A percentile compares a stretch with the other conserved stretches of the same genome.
phyloP scores from a whole-genome alignment of 1,140 invertebrate species.

The Lutraria rhynchaena region DNA sequence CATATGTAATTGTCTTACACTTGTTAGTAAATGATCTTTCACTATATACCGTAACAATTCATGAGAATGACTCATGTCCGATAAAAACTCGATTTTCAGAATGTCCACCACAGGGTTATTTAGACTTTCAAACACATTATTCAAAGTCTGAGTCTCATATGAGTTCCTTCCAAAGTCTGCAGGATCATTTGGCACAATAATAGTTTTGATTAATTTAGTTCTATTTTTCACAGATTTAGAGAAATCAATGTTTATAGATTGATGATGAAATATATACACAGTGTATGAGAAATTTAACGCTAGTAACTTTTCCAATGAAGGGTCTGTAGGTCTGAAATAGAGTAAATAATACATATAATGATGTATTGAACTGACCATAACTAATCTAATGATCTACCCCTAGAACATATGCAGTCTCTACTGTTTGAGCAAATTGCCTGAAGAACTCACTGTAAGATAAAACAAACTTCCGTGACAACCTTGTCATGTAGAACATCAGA shows the following conservation, averaged over 20 bases:
- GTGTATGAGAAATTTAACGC: slow-evolving; percentile 71
- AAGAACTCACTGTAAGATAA: no score
- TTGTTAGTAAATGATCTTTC: slow-evolving; percentile 72
- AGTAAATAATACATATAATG: background rate
- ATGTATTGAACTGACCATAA: no score
- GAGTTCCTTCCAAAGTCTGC: slow-evolving; percentile 79
- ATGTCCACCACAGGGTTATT: slow-evolving; percentile 73
- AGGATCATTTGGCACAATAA: slow-evolving; percentile 78
- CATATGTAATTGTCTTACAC: slow-evolving; percentile 76
- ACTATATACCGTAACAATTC: slow-evolving; percentile 78
- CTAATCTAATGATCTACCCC: no score
- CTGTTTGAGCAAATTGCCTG: no score
- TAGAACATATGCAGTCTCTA: no score
- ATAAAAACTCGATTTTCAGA: slow-evolving; percentile 71
- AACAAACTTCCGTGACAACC: no score
- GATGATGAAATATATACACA: slow-evolving; percentile 69
- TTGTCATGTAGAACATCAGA: no score
- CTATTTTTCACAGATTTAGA: slow-evolving; percentile 58
- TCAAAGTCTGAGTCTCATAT: slow-evolving; percentile 77
- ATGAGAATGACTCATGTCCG: slow-evolving; percentile 67
- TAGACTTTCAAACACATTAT: slow-evolving; percentile 69
- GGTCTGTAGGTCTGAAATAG: slow-evolving; percentile 72
- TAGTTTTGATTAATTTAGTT: slow-evolving; percentile 66
- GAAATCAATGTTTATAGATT: slow-evolving; percentile 42
- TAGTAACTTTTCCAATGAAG: slow-evolving; percentile 71